Evolutionary conservation across 2,113 vertebrate species (phyloP), one percentile per base, ranked within the genome.

Genomic region (Machaerirhynchus nigripectus): DNA sequence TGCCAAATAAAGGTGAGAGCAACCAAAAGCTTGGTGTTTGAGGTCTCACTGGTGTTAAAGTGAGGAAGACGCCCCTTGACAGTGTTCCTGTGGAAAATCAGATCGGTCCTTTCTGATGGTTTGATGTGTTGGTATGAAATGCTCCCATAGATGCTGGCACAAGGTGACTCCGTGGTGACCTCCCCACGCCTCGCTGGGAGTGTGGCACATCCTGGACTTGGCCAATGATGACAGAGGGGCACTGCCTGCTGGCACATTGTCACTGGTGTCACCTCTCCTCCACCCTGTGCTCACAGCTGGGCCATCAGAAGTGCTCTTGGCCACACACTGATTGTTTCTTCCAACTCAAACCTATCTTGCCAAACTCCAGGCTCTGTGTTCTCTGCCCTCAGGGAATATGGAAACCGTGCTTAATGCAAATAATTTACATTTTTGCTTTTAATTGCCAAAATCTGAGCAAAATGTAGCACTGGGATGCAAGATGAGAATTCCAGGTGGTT

Each of bases 171-270:
- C 59, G 50, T 0, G 3, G 85, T 91, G 80, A 93, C 56, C 76
- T 91, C 88, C 55, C 63, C 35, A 12, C 0, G 0, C n/a, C 57
- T 73, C 40, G 11, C 8, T 1, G 2, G 40, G 31, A 71, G 22
- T 9, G 6, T 87, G 73, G 73, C 73, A 68, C 63, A 2, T 53
- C 37, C 53, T 52, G 84, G 63, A 17, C 63, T 33, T 68, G 63
- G 37, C 63, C 53, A 87, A 0, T 5, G 0, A 1, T 19, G 67
- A 31, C 1, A 1, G 40, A 49, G 20, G 23, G 53, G 28, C 46
- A 4, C 56, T 83, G 39, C 59, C 60, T 40, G 22, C 26, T 70
- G 40, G 28, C 59, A 40, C 28, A 8, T 16, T 22, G 65, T 23
- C 84, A 27, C 70, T 47, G 22, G 6, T 2, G 27, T 47, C 23